A percentile compares a stretch with the other conserved stretches of the same genome.
phyloP scores from a whole-genome alignment of 2,888 invertebrate species.

The Temnothorax unifasciatus region DNA sequence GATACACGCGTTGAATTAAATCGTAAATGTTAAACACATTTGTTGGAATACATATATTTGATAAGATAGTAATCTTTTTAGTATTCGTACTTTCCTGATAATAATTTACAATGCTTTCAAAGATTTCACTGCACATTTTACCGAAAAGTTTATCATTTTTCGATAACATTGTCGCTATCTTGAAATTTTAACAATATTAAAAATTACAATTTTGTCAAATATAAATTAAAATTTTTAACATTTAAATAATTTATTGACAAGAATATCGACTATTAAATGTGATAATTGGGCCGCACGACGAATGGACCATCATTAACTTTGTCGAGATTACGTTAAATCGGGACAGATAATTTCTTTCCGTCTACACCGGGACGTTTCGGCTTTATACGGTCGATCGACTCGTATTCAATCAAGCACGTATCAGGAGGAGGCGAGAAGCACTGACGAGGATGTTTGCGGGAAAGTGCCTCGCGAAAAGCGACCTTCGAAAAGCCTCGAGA shows the following conservation, averaged over 20 bases:
- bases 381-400: slow-evolving; percentile 8
- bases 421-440: slow-evolving; percentile 41
- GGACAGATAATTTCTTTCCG: background rate
- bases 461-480: slow-evolving; percentile 29
- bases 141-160: background rate
- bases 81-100: background rate
- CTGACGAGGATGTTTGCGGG: slow-evolving; percentile 46
- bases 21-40: background rate
- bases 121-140: background rate
- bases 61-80: background rate
- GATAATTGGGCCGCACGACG: background rate
- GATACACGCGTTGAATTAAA: background rate
- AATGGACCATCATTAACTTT: background rate
- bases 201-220: background rate
- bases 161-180: background rate
- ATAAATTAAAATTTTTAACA: background rate
- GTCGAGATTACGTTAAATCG: slow-evolving; percentile 9
- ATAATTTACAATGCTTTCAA: background rate
- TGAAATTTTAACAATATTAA: background rate
- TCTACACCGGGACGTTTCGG: background rate
- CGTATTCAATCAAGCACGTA: slow-evolving; percentile 52
- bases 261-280: background rate
- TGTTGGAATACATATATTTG: background rate
- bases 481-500: slow-evolving; percentile 24
- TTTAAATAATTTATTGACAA: background rate